A percentile compares a stretch with the other conserved stretches of the same genome.
phyloP scores from a whole-genome alignment of 2,113 vertebrate genomes.

The Nothocercus nigrocapillus region DNA sequence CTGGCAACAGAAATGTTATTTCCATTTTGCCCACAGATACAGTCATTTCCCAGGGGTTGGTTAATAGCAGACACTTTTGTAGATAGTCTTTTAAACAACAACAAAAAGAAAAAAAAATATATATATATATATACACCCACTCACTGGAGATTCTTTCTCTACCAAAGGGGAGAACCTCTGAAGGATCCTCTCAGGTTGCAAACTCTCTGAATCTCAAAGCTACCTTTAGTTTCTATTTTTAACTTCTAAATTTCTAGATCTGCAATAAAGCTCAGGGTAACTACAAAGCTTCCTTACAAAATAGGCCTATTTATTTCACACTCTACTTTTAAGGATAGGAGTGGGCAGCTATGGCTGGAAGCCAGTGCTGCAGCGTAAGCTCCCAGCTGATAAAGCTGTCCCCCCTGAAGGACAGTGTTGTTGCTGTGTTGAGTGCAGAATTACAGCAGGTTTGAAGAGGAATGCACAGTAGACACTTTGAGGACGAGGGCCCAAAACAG shows the following conservation, averaged over 20 bases:
- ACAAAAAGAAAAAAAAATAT: not conserved
- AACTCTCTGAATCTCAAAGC: not conserved
- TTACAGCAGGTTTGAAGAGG: not conserved
- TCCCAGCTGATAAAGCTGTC: rapidly evolving
- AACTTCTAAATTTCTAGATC: not conserved
- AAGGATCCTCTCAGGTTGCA: not conserved
- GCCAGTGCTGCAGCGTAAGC: rapidly evolving
- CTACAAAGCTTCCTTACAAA: not conserved
- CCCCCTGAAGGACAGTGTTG: rapidly evolving
- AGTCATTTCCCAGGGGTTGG: slow-evolving; percentile 4
- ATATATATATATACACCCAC: too few species aligned
- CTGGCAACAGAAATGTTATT: slow-evolving; percentile 53
- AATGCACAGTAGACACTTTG: not conserved
- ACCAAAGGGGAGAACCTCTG: not conserved
- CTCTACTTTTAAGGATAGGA: rapidly evolving
- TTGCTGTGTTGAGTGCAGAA: not conserved
- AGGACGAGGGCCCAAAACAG: not conserved
- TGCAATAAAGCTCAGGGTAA: not conserved
- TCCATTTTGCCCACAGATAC: slow-evolving; percentile 53
- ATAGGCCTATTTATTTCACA: not conserved
- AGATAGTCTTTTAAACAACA: slow-evolving; percentile 41
- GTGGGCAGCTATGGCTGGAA: not conserved
- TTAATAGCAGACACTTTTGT: slow-evolving; percentile 2
- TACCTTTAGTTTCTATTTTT: not conserved
- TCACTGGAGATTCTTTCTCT: not conserved